Conservation (phyloP, 2,888 invertebrate genomes). For the Idaea dimidiata region DNA sequence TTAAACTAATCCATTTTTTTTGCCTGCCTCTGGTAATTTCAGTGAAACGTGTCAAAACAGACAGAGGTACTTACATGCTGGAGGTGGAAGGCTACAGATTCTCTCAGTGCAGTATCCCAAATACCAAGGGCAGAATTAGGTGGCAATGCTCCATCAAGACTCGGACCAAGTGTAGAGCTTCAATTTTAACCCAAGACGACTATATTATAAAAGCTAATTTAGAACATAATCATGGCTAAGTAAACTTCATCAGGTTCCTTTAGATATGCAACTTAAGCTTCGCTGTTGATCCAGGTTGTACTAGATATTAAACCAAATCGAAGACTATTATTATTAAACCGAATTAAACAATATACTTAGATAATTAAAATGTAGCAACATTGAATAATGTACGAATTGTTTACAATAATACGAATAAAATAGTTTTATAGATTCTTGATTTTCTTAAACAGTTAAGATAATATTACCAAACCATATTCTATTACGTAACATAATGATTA, state of each 20-base stretch:
- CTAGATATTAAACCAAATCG: not conserved
- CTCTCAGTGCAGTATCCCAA: constrained; percentile 44
- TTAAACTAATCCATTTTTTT: constrained; percentile 8
- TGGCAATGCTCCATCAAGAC: constrained; percentile 40
- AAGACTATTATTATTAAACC: not conserved
- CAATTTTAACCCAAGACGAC: constrained; percentile 31
- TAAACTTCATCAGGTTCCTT: not conserved
- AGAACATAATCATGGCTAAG: constrained; percentile 26
- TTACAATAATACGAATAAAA: not conserved
- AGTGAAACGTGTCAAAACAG: constrained; percentile 43
- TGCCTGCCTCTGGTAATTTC: constrained; percentile 23
- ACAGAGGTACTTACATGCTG: constrained; percentile 50
- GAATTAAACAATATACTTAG: not conserved
- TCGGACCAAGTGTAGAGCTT: constrained; percentile 40
- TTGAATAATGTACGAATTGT: not conserved
- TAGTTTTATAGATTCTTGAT: not conserved
- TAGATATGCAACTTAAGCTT: not conserved
- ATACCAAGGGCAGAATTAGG: constrained; percentile 24
- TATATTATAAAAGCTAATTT: constrained; percentile 27
- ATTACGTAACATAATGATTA: not conserved
- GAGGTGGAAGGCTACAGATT: constrained; percentile 46
- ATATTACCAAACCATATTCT: not conserved
- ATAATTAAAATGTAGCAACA: too few species aligned
- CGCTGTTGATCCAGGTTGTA: too few species aligned
- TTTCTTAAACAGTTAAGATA: not conserved